Evolutionary conservation across 2,888 invertebrate genomes (phyloP).

Genomic region (Rotaria socialis): DNA sequence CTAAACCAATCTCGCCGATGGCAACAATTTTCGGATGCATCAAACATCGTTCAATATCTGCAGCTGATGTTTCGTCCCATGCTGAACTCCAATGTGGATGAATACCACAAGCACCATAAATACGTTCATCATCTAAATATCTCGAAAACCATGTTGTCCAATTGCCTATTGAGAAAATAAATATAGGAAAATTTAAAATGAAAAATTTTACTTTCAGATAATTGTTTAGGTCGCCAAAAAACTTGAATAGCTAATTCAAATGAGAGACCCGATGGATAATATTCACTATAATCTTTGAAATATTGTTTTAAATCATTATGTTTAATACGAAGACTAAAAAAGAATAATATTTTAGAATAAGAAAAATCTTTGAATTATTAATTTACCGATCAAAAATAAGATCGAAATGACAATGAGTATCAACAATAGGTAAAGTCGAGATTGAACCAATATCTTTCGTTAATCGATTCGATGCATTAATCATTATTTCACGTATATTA

Average conservation of each 20-base stretch:
- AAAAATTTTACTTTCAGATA: background rate
- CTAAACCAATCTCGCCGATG: conserved; percentile 19
- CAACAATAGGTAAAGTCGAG: background rate
- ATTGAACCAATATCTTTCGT: background rate
- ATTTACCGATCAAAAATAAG: conserved; percentile 13
- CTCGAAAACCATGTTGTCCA: conserved; percentile 4
- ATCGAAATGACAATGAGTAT: conserved; percentile 36
- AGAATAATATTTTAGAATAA: too few relatives aligned
- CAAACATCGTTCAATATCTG: background rate
- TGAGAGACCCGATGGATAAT: background rate
- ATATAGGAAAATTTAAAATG: background rate
- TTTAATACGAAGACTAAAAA: background rate
- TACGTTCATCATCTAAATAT: background rate
- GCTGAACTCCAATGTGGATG: conserved; percentile 21
- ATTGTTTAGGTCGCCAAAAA: background rate
- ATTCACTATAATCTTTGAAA: conserved; percentile 5
- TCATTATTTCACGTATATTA: background rate
- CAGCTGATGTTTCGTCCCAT: background rate
- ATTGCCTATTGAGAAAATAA: background rate
- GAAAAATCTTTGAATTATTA: too few relatives aligned
- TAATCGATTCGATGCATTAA: background rate
- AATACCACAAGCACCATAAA: conserved; percentile 30
- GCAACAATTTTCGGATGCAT: background rate
- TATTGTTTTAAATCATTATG: background rate
- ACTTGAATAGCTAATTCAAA: too few relatives aligned